Conservation (phyloP, 2,888 invertebrate species). For the Acanthosoma haemorrhoidale region DNA sequence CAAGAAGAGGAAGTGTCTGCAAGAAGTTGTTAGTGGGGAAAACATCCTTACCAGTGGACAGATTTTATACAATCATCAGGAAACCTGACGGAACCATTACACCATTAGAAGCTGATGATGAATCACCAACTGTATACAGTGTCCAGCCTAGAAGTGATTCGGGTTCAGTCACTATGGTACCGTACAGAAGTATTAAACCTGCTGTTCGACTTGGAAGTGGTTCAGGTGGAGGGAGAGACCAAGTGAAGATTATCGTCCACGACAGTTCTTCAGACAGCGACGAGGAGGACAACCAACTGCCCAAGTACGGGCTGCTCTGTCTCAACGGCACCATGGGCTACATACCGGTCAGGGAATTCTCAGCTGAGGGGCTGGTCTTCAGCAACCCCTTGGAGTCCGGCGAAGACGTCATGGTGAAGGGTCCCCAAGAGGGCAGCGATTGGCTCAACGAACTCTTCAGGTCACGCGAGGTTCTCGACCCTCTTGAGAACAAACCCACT, state of each 20-base stretch:
- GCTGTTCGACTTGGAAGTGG: not conserved
- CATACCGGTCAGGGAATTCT: not conserved
- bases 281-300: not conserved
- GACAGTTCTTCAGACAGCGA: not conserved
- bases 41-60: too few relatives aligned
- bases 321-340: not conserved
- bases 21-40: too few relatives aligned
- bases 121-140: not conserved
- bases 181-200: not conserved
- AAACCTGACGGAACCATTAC: too few relatives aligned
- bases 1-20: not conserved
- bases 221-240: too few relatives aligned
- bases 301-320: not conserved
- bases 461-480: not conserved
- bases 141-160: not conserved
- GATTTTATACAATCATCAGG: too few relatives aligned
- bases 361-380: not conserved
- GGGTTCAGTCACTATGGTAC: too few relatives aligned
- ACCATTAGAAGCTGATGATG: not conserved
- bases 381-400: not conserved
- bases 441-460: not conserved
- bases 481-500: not conserved
- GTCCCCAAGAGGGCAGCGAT: not conserved
- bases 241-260: too few relatives aligned
- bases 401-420: not conserved